Conservation (phyloP, 2,113 vertebrate genomes). For the Atractosteus spatula region DNA sequence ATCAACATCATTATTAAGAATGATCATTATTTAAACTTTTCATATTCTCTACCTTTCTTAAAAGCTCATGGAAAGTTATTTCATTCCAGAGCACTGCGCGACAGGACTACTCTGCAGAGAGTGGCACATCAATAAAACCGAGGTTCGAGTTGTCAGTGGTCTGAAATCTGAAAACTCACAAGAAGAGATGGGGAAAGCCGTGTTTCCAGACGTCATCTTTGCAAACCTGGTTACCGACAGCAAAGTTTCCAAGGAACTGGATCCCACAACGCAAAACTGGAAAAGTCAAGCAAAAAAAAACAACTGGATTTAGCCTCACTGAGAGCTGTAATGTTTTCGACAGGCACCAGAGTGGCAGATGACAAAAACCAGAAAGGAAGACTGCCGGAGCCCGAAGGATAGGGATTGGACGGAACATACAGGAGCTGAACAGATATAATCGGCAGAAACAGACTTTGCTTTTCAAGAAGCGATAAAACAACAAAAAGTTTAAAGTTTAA, state of each 20-base stretch:
- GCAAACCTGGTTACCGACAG: constrained; percentile 81
- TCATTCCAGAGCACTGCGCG: background rate
- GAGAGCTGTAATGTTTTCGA: constrained; percentile 35
- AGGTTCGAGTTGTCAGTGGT: constrained; percentile 14
- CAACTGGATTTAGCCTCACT: constrained; percentile 21
- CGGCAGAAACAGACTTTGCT: too few relatives aligned
- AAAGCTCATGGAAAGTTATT: background rate
- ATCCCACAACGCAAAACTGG: constrained; percentile 87
- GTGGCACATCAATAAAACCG: background rate
- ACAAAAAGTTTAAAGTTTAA: too few relatives aligned
- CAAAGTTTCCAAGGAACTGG: constrained; percentile 91
- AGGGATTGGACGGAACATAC: constrained; percentile 33
- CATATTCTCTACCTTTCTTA: background rate
- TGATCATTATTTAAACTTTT: background rate
- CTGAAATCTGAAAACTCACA: constrained; percentile 50
- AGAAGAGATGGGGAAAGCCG: constrained; percentile 55
- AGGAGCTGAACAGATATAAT: too few relatives aligned
- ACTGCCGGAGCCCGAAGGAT: constrained; percentile 28
- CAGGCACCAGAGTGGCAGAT: constrained; percentile 23
- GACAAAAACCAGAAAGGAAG: constrained; percentile 39
- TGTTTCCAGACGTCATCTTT: constrained; percentile 78
- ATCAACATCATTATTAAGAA: too few relatives aligned
- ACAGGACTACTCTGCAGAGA: background rate
- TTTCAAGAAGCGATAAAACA: too few relatives aligned
- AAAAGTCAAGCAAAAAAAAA: constrained; percentile 34